Percentiles rank a stretch among this genome's conserved stretches.
These are phyloP conservation scores for Pheosia tremula DNA, from an alignment of 2,888 invertebrate species.

Conservation along the genomic window DNA sequence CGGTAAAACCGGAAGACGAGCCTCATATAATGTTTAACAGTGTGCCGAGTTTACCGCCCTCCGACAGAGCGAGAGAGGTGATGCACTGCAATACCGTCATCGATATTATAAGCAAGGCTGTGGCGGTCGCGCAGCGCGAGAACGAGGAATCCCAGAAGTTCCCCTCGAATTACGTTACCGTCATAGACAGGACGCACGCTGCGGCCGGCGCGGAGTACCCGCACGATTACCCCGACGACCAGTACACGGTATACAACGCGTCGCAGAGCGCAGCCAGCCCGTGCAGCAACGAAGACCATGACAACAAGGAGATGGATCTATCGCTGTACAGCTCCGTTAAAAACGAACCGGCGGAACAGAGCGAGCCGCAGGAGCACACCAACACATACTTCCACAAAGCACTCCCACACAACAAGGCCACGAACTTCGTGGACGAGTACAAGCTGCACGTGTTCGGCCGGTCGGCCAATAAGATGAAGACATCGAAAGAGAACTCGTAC, in stretches of 20 bases:
- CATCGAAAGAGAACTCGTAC: conserved; percentile 76
- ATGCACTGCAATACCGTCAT: conserved; percentile 82
- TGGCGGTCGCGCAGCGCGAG: conserved; percentile 79
- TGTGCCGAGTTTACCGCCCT: conserved; percentile 82
- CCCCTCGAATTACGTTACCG: conserved; percentile 63
- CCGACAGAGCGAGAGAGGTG: conserved; percentile 81
- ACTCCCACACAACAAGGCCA: conserved; percentile 51
- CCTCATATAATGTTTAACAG: conserved; percentile 85
- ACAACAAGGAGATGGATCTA: conserved; percentile 79
- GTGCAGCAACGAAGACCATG: conserved; percentile 68
- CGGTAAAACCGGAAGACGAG: conserved; percentile 71
- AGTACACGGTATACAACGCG: conserved; percentile 62
- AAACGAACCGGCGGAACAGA: conserved; percentile 61
- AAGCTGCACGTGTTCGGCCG: conserved; percentile 68
- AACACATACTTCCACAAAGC: conserved; percentile 57
- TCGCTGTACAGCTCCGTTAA: conserved; percentile 74
- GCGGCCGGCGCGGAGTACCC: conserved; percentile 53
- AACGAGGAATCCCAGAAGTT: conserved; percentile 75
- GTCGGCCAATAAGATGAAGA: conserved; percentile 56
- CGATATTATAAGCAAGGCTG: conserved; percentile 81
- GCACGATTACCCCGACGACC: conserved; percentile 70
- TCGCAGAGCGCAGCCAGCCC: conserved; percentile 64
- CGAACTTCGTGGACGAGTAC: conserved; percentile 68
- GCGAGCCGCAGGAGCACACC: conserved; percentile 46
- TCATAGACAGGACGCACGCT: conserved; percentile 64